These are phyloP conservation scores for Caenorhabditis afra DNA, from an alignment of 2,888 invertebrate genomes.

Conservation along the genomic window DNA sequence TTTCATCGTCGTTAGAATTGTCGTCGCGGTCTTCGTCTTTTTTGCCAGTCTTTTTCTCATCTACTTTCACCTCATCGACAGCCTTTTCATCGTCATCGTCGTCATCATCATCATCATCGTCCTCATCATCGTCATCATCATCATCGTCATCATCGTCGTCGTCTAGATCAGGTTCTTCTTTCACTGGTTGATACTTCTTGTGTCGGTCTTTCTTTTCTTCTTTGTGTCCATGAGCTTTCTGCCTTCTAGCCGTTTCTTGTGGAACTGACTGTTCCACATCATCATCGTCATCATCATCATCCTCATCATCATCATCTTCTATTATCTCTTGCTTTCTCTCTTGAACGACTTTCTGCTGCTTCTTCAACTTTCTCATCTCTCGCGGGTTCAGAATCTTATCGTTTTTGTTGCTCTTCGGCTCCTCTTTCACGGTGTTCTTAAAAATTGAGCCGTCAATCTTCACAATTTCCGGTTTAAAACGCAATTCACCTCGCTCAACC, in stretches of 20 bases:
- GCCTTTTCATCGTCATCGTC: conserved; percentile 38
- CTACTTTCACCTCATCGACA: too few relatives aligned
- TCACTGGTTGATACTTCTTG: conserved; percentile 52
- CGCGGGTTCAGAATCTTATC: conserved; percentile 41
- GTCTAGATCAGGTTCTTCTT: conserved; percentile 63
- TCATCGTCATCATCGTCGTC: conserved; percentile 63
- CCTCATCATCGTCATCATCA: conserved; percentile 30
- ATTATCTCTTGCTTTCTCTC: conserved; percentile 22
- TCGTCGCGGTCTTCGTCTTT: conserved; percentile 40
- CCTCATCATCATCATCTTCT: conserved; percentile 44
- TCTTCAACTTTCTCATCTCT: conserved; percentile 45
- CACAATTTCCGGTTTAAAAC: background rate
- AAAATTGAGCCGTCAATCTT: background rate
- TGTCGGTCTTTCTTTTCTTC: conserved; percentile 49
- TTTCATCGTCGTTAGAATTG: conserved; percentile 27
- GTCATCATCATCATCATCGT: conserved; percentile 27
- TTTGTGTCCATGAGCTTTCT: conserved; percentile 47
- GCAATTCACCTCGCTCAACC: conserved; percentile 40
- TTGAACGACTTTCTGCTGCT: conserved; percentile 32
- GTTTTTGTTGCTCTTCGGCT: conserved; percentile 29
- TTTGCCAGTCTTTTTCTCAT: background rate
- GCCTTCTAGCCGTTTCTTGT: conserved; percentile 35
- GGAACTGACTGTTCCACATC: conserved; percentile 53
- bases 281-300: conserved; percentile 60
- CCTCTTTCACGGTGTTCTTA: conserved; percentile 48